Evolutionary conservation across 2,113 vertebrate genomes (phyloP), one percentile per base, ranked within the genome.

Genomic region (Hiodon alosoides): DNA sequence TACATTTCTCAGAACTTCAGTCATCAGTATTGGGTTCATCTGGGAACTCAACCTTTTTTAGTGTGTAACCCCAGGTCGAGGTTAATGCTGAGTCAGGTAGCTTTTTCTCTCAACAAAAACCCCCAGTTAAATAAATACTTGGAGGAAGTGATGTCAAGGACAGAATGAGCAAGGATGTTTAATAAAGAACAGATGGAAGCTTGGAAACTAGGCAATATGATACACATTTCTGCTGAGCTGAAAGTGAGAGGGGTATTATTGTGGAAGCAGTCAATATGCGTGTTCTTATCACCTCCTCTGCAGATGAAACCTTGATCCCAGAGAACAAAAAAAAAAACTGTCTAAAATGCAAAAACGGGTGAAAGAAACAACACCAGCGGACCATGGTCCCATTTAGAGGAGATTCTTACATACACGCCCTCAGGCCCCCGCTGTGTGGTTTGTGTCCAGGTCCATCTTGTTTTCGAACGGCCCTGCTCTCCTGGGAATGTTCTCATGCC

Each of bases 101-200:
- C 31, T 31, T 31, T 31, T 31, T 31, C 62, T 46, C 60, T 60
- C 72, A 76, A 54, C 47, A 66, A 46, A 78, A 66, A 31, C 46
- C 3, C 50, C 74, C 86, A 87, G 84, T 83, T 91, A 85, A 86
- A 75, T 69, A 87, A 89, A 87, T 72, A 83, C 10, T 68, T 52
- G 17, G 71, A 79, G 77, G 77, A 79, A 79, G 77, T 82, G 77
- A 85, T 81, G 83, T 76, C 73, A 77, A 6, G 13, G 31, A 77
- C 51, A 75, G 0, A 73, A 72, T 79, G 83, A 76, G 62, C 51
- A 4, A 5, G 57, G 78, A 70, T 5, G 47, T 72, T 60, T 50
- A 55, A 84, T 78, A 77, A 14, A 9, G 47, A 54, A 69, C 52
- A 53, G 2, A 5, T 50, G 77, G 8, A 10, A 69, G 68, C n/a